These are phyloP conservation scores for Exocentrus adspersus DNA, from an alignment of 2,888 invertebrate species.

Conservation along the genomic window DNA sequence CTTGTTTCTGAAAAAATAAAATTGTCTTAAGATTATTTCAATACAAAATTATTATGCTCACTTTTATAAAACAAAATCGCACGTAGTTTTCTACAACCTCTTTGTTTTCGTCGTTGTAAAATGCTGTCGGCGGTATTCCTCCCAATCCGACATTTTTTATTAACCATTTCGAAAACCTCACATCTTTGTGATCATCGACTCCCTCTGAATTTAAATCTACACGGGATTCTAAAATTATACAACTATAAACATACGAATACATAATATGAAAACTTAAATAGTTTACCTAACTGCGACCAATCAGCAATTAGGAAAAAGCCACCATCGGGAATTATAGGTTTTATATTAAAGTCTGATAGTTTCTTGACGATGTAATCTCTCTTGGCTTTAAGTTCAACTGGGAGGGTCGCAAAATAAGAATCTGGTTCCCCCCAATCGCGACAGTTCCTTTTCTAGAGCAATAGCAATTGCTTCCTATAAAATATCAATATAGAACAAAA, in stretches of 20 bases:
- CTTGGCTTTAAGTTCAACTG: constrained; percentile 78
- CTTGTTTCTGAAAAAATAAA: constrained; percentile 75
- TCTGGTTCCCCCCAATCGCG: constrained; percentile 75
- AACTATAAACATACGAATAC: neutral
- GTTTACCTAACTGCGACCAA: constrained; percentile 78
- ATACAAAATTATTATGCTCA: constrained; percentile 66
- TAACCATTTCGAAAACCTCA: constrained; percentile 34
- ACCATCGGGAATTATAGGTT: constrained; percentile 92
- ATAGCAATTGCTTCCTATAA: constrained; percentile 88
- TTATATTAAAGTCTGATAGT: constrained; percentile 82
- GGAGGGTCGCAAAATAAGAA: constrained; percentile 83
- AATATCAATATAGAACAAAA: too few relatives aligned
- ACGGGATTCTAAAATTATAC: constrained; percentile 20
- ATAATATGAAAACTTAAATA: neutral
- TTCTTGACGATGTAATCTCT: constrained; percentile 82
- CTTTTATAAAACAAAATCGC: constrained; percentile 39
- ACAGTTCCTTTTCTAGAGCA: constrained; percentile 86
- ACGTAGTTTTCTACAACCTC: constrained; percentile 27
- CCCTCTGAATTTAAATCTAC: constrained; percentile 24
- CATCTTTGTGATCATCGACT: constrained; percentile 30
- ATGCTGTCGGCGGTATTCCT: constrained; percentile 31
- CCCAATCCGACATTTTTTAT: constrained; percentile 27
- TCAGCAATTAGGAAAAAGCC: constrained; percentile 98
- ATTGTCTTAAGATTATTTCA: constrained; percentile 69
- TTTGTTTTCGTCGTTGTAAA: constrained; percentile 26